Evolutionary conservation across 2,888 invertebrate species (phyloP).

Genomic region (Autographa gamma): DNA sequence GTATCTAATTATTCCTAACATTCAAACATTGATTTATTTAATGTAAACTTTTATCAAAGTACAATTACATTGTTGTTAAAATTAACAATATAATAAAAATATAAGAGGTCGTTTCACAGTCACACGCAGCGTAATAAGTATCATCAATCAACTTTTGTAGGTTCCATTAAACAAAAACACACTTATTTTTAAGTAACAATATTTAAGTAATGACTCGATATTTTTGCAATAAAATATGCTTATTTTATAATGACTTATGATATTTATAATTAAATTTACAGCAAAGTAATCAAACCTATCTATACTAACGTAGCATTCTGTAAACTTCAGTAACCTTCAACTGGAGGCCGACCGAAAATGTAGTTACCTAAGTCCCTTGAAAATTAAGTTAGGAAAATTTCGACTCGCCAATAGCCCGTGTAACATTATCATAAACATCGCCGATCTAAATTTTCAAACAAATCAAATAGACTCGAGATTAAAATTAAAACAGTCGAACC

Average conservation of each 20-base stretch:
- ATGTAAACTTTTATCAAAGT: no score
- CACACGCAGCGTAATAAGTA: constrained; percentile 65
- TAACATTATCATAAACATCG: constrained; percentile 10
- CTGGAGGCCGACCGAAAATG: background rate
- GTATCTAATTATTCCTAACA: no score
- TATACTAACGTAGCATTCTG: background rate
- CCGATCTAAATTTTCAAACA: constrained; percentile 43
- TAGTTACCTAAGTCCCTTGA: background rate
- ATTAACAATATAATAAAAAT: constrained; percentile 23
- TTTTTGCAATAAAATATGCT: background rate
- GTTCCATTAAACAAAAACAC: constrained; percentile 29
- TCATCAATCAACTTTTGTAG: constrained; percentile 73
- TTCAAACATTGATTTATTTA: no score
- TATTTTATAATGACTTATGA: background rate
- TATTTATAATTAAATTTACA: background rate
- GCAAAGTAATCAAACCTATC: background rate
- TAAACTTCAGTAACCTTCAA: background rate
- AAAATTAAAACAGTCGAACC: constrained; percentile 57
- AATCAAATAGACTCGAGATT: constrained; percentile 60
- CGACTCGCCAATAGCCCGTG: background rate
- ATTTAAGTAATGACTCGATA: background rate
- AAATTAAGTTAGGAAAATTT: constrained; percentile 3
- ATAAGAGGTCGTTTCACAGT: constrained; percentile 56
- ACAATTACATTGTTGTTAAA: no score
- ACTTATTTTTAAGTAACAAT: constrained; percentile 7